A percentile compares a stretch with the other conserved stretches of the same genome.
Evolutionary conservation across 2,888 invertebrate genomes (phyloP).

Genomic region (Serrognathus titanus): DNA sequence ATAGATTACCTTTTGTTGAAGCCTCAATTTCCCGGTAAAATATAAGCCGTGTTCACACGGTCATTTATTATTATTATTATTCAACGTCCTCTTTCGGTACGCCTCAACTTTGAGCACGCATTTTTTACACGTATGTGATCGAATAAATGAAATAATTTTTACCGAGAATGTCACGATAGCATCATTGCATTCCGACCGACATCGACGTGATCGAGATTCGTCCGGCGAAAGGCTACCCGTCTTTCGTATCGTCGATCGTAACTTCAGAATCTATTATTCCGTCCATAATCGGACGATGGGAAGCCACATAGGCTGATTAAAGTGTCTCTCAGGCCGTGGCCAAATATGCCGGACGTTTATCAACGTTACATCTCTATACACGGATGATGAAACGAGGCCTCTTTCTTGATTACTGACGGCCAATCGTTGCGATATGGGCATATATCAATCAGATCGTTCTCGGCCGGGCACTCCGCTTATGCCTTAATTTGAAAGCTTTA

Average conservation of each 20-base stretch:
- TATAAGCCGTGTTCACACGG: too few relatives aligned
- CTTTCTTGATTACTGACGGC: constrained; percentile 7
- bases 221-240: constrained; percentile 5
- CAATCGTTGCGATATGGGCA: constrained; percentile 7
- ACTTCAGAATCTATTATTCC: constrained; percentile 12
- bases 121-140: not conserved
- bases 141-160: not conserved
- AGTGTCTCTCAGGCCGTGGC: constrained; percentile 7
- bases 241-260: constrained; percentile 7
- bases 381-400: constrained; percentile 12
- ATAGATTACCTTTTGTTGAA: too few relatives aligned
- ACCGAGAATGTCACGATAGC: constrained; percentile 4
- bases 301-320: constrained; percentile 13
- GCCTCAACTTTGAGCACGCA: too few relatives aligned
- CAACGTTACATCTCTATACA: constrained; percentile 17
- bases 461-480: not conserved
- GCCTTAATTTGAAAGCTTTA: constrained; percentile 14
- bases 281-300: constrained; percentile 14
- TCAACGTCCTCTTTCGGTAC: too few relatives aligned
- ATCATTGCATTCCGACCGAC: not conserved
- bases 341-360: constrained; percentile 10
- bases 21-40: too few relatives aligned
- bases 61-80: too few relatives aligned
- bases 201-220: not conserved
- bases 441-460: constrained; percentile 8